A percentile compares a stretch with the other conserved stretches of the same genome.
Evolutionary conservation across 2,113 vertebrate species (phyloP).

Genomic region (Xenopus laevis): DNA sequence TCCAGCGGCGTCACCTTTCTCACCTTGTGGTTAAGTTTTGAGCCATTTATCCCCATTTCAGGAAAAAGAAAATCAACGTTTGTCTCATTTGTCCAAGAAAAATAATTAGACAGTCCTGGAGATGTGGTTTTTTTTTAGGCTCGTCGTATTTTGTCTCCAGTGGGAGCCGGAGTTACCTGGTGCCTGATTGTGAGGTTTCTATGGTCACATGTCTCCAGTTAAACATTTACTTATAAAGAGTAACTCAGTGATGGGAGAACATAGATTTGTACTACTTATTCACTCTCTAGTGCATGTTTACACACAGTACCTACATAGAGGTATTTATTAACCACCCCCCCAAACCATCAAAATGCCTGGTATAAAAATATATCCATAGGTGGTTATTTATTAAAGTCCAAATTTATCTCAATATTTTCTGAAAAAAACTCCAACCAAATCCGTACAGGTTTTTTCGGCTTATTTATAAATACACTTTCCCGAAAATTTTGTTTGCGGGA

Average conservation of each 20-base stretch:
- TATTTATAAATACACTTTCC: no score
- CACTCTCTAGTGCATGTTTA: no score
- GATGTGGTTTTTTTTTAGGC: not conserved
- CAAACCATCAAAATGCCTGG: no score
- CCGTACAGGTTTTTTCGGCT: no score
- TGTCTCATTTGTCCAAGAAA: constrained; percentile 11
- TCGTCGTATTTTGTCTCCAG: constrained; percentile 27
- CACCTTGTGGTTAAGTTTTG: constrained; percentile 56
- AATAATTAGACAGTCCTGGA: rapidly evolving
- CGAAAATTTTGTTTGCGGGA: no score
- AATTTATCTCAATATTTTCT: no score
- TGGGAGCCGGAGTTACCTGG: constrained; percentile 14
- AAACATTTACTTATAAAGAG: constrained; percentile 63
- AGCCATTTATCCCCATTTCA: constrained; percentile 62
- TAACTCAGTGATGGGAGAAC: constrained; percentile 8
- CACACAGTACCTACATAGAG: no score
- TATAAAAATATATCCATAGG: no score
- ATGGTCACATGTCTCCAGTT: constrained; percentile 52
- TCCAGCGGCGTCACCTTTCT: constrained; percentile 60
- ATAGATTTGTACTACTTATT: not conserved
- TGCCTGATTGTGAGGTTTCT: constrained; percentile 44
- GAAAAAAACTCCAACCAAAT: no score
- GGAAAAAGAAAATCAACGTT: not conserved
- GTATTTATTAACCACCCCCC: no score
- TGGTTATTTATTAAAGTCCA: no score